Base-by-base conservation (phyloP, 1,140 invertebrate species). In the Trichoplusia ni region DNA sequence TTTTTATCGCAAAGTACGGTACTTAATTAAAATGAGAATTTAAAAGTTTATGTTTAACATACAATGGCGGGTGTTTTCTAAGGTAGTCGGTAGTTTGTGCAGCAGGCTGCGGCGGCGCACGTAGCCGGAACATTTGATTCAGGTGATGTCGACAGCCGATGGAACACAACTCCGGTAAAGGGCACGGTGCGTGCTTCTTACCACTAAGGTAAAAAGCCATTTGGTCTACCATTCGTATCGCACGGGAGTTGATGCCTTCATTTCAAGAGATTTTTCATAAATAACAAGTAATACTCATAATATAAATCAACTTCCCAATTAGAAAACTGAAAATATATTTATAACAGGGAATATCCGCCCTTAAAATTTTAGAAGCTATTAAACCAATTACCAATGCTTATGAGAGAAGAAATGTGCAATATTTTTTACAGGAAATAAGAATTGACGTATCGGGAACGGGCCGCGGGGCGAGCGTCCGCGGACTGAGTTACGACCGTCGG, bases 401-500 rank as follows among this genome's bases (percentile, higher is more conserved):
- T 27, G 38, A 42, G 25, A 58, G 44, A 58, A 44, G 38, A 42
- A 58, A 42, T 29, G 53, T 58, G 37, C 37, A 19, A 44, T 58
- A 58, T 58, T 58, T 58, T 56, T 64, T 51, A 38, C 38, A 27
- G 16, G 63, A 23, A 60, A 60, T 47, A 60, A 60, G 40, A 47
- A 62, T 61, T 61, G 51, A 60, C 56, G 64, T 59, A 54, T 46
- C 37, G 63, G 49, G 58, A 54, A 19, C 29, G 33, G 31, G 29
- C 44, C 47, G 44, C 60, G 61, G 33, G 23, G 31, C 37, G 40
- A 18, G 42, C 37, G 67, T 63, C 54, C 68, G 46, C 51, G 58
- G 71, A 71, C 70, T 81, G 80, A 84, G 73, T 82, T 82, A 85
- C 77, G 78, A 77, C 63, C 73, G 66, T 51, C 66, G 70, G 64